Evolutionary conservation across 2,113 vertebrate genomes (phyloP).

Genomic region (Baryphthengus martii): DNA sequence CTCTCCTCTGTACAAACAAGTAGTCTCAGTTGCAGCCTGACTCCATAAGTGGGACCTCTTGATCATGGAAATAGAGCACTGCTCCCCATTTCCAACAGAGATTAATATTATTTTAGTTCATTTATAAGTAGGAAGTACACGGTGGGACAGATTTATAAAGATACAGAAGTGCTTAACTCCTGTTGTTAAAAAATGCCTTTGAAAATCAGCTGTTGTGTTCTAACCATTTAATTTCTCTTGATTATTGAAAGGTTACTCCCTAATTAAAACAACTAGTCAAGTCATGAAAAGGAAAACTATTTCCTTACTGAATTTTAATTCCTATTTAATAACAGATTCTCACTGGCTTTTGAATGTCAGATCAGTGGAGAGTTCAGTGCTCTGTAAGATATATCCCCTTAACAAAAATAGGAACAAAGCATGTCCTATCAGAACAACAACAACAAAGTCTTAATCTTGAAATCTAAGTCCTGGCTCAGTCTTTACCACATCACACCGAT

Average conservation of each 20-base stretch:
- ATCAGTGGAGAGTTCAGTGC: not conserved
- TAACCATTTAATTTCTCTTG: not conserved
- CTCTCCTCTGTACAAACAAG: not conserved
- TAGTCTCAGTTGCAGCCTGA: not conserved
- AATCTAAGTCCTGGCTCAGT: not conserved
- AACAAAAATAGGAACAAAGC: not conserved
- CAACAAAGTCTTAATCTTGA: not conserved
- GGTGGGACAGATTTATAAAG: not conserved
- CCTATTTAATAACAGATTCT: conserved; percentile 1
- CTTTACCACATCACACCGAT: not conserved
- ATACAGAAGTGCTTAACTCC: not conserved
- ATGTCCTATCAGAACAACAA: not conserved
- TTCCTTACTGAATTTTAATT: conserved; percentile 12
- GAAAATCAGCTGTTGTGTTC: not conserved
- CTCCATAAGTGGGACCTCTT: not conserved
- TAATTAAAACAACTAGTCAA: conserved; percentile 16
- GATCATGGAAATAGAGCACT: rapidly evolving
- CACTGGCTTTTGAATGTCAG: not conserved
- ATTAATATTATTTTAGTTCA: not conserved
- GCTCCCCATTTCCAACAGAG: not conserved
- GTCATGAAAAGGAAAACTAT: not conserved
- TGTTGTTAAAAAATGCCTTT: not conserved
- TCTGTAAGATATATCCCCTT: not conserved
- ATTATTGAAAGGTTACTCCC: not conserved
- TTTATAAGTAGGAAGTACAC: not conserved